A percentile compares a stretch with the other conserved stretches of the same genome.
These are phyloP conservation scores for Epinotia brunnichana DNA, from an alignment of 2,888 invertebrate species.

Conservation along the genomic window DNA sequence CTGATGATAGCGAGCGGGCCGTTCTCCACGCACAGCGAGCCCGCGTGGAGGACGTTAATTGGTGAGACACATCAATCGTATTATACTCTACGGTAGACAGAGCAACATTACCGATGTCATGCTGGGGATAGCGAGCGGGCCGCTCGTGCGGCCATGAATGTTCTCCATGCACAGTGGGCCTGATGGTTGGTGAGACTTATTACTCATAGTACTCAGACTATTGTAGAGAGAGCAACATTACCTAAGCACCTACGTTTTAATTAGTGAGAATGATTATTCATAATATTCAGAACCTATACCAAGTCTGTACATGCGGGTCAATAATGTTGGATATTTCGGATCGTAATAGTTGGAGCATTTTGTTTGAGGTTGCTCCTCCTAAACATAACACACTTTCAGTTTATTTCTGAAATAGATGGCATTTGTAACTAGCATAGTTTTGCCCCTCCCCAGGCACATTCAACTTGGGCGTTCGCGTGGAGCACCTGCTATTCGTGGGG, in stretches of 20 bases:
- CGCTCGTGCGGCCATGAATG: conserved; percentile 77
- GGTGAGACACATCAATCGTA: conserved; percentile 56
- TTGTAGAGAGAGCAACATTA: no score
- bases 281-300: background rate
- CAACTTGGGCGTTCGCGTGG: conserved; percentile 95
- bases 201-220: no score
- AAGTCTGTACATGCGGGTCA: background rate
- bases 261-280: background rate
- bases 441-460: conserved; percentile 87
- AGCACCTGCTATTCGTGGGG: conserved; percentile 98
- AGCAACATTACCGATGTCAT: conserved; percentile 70
- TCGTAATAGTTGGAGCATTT: no score
- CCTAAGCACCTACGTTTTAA: background rate
- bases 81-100: background rate
- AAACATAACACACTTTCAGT: no score
- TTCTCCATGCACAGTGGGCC: conserved; percentile 80
- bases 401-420: background rate
- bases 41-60: conserved; percentile 76
- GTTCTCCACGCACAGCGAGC: conserved; percentile 79
- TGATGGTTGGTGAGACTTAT: conserved; percentile 69
- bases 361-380: no score
- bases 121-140: conserved; percentile 78
- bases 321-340: no score
- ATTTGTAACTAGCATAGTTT: background rate
- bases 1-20: conserved; percentile 78